Percentiles rank a stretch among this genome's conserved stretches.
These are phyloP conservation scores for Megalopta genalis DNA, from an alignment of 1,140 invertebrate genomes.

Conservation along the genomic window DNA sequence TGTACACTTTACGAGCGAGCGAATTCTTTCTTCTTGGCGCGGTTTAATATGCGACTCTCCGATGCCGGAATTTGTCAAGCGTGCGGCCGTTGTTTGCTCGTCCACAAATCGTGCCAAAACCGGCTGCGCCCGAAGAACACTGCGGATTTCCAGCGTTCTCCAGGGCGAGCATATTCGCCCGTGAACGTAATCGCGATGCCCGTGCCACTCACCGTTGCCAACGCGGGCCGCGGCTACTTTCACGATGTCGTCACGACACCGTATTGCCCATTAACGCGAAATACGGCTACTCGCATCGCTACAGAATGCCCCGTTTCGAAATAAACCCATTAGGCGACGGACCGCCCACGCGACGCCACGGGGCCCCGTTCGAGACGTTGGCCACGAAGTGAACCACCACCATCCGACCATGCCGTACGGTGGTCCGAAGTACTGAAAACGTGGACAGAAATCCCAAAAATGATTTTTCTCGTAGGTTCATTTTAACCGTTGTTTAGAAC, in stretches of 20 bases:
- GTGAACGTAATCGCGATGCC: conserved; percentile 42
- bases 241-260: conserved; percentile 55
- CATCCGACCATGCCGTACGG: too few relatives aligned
- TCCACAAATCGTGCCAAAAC: conserved; percentile 26
- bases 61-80: neutral
- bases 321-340: conserved; percentile 34
- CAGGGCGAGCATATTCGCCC: conserved; percentile 41
- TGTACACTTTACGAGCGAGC: neutral
- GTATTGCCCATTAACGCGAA: conserved; percentile 55
- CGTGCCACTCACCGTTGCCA: conserved; percentile 51
- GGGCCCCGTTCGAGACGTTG: too few relatives aligned
- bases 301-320: conserved; percentile 43
- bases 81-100: neutral
- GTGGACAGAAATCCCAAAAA: too few relatives aligned
- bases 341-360: neutral
- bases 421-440: too few relatives aligned
- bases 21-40: neutral
- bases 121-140: conserved; percentile 19
- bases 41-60: conserved; percentile 6
- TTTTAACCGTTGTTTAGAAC: too few relatives aligned
- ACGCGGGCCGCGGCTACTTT: conserved; percentile 54
- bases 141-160: conserved; percentile 9
- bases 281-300: conserved; percentile 26
- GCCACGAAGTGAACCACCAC: too few relatives aligned
- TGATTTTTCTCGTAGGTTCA: too few relatives aligned